Evolutionary conservation across 2,888 invertebrate species (phyloP).

Genomic region (Drosophila hamatofila): DNA sequence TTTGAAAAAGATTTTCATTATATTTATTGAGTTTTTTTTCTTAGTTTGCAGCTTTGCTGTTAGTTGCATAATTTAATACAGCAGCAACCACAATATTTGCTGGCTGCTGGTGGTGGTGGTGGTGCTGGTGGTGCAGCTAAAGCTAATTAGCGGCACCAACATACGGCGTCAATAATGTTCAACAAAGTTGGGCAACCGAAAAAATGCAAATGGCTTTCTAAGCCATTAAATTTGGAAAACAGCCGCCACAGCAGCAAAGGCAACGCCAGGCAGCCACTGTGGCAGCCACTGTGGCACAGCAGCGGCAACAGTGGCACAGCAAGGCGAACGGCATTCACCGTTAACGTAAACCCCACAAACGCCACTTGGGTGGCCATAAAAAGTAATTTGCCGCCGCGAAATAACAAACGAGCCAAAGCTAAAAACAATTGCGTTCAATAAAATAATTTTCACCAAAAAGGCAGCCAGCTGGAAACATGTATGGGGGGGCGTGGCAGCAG

Average conservation of each 20-base stretch:
- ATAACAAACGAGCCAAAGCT: constrained; percentile 78
- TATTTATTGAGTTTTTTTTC: too few relatives aligned
- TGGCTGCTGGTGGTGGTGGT: constrained; percentile 13
- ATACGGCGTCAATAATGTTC: constrained; percentile 73
- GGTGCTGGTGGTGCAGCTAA: constrained; percentile 30
- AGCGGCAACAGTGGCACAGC: constrained; percentile 15
- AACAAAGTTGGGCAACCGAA: constrained; percentile 75
- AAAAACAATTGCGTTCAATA: constrained; percentile 80
- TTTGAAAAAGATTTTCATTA: too few relatives aligned
- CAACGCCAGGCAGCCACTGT: constrained; percentile 2
- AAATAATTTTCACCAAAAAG: constrained; percentile 73
- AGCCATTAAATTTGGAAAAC: constrained; percentile 81
- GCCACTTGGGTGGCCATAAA: constrained; percentile 67
- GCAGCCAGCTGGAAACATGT: constrained; percentile 55
- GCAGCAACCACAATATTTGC: constrained; percentile 24
- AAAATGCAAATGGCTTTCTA: constrained; percentile 81
- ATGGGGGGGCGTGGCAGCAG: constrained; percentile 29
- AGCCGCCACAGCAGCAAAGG: constrained; percentile 50
- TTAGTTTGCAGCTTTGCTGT: background rate
- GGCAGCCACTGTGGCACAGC: constrained; percentile 11
- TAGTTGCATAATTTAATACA: constrained; percentile 20
- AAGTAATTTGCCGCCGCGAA: constrained; percentile 75
- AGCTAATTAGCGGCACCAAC: constrained; percentile 59
- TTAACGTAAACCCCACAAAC: constrained; percentile 32
- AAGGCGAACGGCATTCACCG: constrained; percentile 19